Evolutionary conservation across 64 coral and sea anemone species (phyloP).

Genomic region (Montipora cactus): DNA sequence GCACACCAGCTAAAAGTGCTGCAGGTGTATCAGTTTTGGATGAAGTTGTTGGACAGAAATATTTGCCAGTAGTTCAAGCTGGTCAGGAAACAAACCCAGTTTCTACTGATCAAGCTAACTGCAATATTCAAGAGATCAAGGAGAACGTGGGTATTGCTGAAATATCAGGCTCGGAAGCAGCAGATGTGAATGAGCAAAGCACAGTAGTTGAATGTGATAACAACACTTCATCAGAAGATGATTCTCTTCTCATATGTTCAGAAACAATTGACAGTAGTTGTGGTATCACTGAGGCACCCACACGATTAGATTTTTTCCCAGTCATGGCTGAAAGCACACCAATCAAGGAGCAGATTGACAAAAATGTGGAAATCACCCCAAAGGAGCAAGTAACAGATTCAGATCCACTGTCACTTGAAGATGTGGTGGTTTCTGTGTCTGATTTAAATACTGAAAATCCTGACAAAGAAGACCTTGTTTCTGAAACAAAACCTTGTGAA

Average conservation of each 20-base stretch:
- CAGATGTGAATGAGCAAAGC: background rate
- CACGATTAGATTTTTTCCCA: slow-evolving; percentile 25
- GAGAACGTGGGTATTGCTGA: background rate
- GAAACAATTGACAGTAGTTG: slow-evolving; percentile 82
- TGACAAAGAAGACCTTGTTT: background rate
- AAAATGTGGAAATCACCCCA: background rate
- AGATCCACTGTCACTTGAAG: slow-evolving; percentile 14
- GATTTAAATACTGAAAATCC: background rate
- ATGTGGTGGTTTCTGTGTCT: slow-evolving; percentile 3
- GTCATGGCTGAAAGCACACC: slow-evolving; percentile 8
- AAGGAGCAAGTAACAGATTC: background rate
- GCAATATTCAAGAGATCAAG: background rate
- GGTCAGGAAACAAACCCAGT: background rate
- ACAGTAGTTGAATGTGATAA: slow-evolving; percentile 27
- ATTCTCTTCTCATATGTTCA: slow-evolving; percentile 82
- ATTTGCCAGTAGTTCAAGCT: background rate
- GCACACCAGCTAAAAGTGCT: background rate
- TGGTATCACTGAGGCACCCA: slow-evolving; percentile 40
- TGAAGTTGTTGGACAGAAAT: background rate
- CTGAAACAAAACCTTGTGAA: background rate
- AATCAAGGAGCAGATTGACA: background rate
- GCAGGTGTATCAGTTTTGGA: background rate
- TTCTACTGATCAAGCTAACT: background rate
- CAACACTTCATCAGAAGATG: slow-evolving; percentile 85
- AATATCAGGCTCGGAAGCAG: background rate